Conservation (phyloP, 2,113 vertebrate species). For the Lipophrys pholis region DNA sequence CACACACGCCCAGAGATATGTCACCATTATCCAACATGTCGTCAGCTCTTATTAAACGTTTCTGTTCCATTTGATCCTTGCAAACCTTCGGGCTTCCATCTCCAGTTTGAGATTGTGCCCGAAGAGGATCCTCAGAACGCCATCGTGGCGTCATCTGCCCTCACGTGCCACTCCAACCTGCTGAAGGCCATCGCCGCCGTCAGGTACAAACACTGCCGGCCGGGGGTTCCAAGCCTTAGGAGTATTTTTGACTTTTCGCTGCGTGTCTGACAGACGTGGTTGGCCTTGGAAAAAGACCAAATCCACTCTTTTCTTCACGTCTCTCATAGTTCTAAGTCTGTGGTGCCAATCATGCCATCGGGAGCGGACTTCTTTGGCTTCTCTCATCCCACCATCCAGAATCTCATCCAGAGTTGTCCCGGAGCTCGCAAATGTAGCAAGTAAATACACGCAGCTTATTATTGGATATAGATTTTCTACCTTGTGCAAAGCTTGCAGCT, state of each 20-base stretch:
- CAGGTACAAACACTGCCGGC: conserved; percentile 60
- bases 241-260: no score
- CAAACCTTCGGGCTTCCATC: background rate
- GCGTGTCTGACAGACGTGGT: no score
- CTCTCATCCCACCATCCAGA: conserved; percentile 91
- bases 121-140: conserved; percentile 91
- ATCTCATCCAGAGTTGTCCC: conserved; percentile 92
- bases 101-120: conserved; percentile 92
- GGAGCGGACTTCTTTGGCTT: conserved; percentile 93
- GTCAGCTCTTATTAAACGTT: no score
- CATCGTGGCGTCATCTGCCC: conserved; percentile 84
- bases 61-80: no score
- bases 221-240: no score
- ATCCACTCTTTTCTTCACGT: background rate
- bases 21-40: no score
- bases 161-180: conserved; percentile 87
- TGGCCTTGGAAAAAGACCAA: no score
- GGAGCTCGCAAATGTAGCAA: conserved; percentile 90
- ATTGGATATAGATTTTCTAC: background rate
- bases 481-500: no score
- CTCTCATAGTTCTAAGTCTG: conserved; percentile 78
- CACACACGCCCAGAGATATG: background rate
- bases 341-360: conserved; percentile 80
- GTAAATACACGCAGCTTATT: conserved; percentile 66
- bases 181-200: conserved; percentile 83